Percentiles rank a stretch among this genome's conserved stretches.
phyloP scores from a whole-genome alignment of 2,888 invertebrate species.

The Tachina grossa region DNA sequence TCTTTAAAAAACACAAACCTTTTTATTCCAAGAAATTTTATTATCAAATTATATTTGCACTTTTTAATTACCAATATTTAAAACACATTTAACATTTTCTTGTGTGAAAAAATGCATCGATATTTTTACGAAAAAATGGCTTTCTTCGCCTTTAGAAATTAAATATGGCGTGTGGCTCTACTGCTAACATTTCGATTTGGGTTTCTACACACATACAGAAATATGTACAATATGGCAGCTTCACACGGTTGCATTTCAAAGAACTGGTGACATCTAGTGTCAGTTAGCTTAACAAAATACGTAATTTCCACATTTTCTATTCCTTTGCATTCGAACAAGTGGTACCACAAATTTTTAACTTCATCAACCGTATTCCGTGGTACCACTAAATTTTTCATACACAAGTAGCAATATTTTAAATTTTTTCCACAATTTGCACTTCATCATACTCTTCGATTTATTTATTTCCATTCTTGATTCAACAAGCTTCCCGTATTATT shows the following conservation, averaged over 20 bases:
- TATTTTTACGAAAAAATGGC: conserved; percentile 64
- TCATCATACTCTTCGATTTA: conserved; percentile 18
- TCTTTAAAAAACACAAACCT: conserved; percentile 48
- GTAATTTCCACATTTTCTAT: conserved; percentile 73
- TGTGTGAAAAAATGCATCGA: conserved; percentile 54
- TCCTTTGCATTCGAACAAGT: conserved; percentile 70
- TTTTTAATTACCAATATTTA: conserved; percentile 44
- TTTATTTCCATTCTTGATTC: conserved; percentile 1
- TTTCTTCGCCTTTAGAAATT: conserved; percentile 75
- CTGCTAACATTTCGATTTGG: conserved; percentile 65
- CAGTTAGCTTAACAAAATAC: conserved; percentile 45
- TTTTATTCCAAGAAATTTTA: conserved; percentile 27
- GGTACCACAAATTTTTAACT: conserved; percentile 77
- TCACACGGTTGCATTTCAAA: conserved; percentile 58
- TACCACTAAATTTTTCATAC: conserved; percentile 76
- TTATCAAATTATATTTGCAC: conserved; percentile 28
- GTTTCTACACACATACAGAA: conserved; percentile 55
- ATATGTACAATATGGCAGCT: conserved; percentile 39
- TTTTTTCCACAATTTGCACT: conserved; percentile 17
- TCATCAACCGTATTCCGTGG: conserved; percentile 74
- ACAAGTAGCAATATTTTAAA: conserved; percentile 42
- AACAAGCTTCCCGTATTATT: conserved; percentile 25
- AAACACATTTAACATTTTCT: conserved; percentile 52
- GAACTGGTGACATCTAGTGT: conserved; percentile 44
- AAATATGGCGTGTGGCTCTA: conserved; percentile 80